Percentiles rank a stretch among this genome's conserved stretches.
phyloP scores from a whole-genome alignment of 1,140 invertebrate species.

The Chionoecetes opilio region DNA sequence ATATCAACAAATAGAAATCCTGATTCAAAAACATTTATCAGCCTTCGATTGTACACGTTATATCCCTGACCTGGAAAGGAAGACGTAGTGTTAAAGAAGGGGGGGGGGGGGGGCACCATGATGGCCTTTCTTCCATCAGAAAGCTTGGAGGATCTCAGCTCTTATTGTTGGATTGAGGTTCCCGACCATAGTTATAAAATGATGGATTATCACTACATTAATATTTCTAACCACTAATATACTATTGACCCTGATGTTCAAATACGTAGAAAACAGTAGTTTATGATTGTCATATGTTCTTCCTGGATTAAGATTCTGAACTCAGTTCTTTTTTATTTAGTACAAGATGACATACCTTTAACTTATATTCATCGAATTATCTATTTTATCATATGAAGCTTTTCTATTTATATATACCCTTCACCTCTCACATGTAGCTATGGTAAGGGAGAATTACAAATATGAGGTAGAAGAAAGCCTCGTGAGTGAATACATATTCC shows the following conservation, averaged over 20 bases:
- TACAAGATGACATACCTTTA: too few species aligned
- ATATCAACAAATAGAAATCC: neutral
- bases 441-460: too few species aligned
- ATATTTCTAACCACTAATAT: slow-evolving; percentile 36
- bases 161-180: slow-evolving; percentile 70
- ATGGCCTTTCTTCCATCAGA: neutral
- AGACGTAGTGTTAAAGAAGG: neutral
- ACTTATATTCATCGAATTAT: too few species aligned
- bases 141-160: slow-evolving; percentile 40
- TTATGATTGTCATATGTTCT: slow-evolving; percentile 43
- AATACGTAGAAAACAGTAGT: slow-evolving; percentile 51
- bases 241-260: slow-evolving; percentile 65
- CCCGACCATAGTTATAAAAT: slow-evolving; percentile 38
- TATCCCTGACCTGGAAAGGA: neutral
- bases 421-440: too few species aligned
- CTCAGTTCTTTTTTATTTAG: too few species aligned
- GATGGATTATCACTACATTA: slow-evolving; percentile 63
- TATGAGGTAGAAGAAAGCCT: too few species aligned
- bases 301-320: slow-evolving; percentile 11
- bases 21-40: neutral
- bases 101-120: neutral
- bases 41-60: neutral
- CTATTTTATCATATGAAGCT: too few species aligned
- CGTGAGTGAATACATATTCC: too few species aligned
- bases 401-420: neutral